A percentile compares a stretch with the other conserved stretches of the same genome.
phyloP scores from a whole-genome alignment of 2,797 vertebrate species.

The Ispidina picta region DNA sequence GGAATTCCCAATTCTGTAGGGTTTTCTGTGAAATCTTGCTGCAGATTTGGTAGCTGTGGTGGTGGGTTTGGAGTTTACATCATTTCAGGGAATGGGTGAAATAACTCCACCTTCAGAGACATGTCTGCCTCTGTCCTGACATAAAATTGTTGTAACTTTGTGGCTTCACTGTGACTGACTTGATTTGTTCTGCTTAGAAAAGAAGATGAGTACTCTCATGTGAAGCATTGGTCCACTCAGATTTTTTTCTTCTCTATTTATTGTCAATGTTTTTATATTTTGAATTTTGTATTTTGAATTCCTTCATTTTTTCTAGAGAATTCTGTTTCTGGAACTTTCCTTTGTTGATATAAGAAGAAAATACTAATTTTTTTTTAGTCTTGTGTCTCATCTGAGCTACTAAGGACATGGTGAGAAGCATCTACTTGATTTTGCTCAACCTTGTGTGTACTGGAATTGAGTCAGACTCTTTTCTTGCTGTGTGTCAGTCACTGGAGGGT shows the following conservation, averaged over 20 bases:
- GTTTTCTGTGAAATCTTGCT: not conserved
- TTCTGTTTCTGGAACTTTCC: not conserved
- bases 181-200: not conserved
- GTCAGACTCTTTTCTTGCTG: not conserved
- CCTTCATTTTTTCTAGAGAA: not conserved
- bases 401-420: not conserved
- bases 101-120: not conserved
- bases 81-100: not conserved
- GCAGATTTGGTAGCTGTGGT: not conserved
- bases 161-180: not conserved
- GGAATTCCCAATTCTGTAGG: not conserved
- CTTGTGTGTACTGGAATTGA: not conserved
- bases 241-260: not conserved
- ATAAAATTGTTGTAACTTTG: not conserved
- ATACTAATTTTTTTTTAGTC: not conserved
- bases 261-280: not conserved
- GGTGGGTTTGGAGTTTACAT: not conserved
- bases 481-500: not conserved
- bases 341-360: not conserved
- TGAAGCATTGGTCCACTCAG: not conserved
- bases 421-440: not conserved
- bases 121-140: not conserved
- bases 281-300: not conserved
- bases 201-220: not conserved
- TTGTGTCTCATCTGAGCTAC: not conserved